Conservation (phyloP, 2,113 vertebrate species). For the Ginglymostoma cirratum region DNA sequence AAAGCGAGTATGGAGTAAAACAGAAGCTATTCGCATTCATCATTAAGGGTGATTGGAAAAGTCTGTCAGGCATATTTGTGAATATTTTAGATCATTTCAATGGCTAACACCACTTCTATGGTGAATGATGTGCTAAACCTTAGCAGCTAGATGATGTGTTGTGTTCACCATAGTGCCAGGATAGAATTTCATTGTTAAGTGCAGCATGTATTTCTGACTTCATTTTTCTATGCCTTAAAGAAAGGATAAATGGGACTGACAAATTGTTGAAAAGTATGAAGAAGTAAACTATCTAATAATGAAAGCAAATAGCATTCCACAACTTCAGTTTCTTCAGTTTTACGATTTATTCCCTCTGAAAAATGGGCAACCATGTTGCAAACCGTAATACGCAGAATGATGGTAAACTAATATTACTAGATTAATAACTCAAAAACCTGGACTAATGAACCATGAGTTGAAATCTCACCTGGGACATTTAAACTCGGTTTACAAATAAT, state of each 20-base stretch:
- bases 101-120: background rate
- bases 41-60: background rate
- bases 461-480: background rate
- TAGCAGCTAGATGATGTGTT: background rate
- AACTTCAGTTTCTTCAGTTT: background rate
- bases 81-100: background rate
- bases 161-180: background rate
- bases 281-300: background rate
- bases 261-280: background rate
- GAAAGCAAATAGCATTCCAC: background rate
- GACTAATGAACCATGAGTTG: background rate
- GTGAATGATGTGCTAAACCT: background rate
- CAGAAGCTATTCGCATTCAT: background rate
- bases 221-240: background rate
- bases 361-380: background rate
- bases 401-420: background rate
- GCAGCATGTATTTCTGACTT: background rate
- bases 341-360: background rate
- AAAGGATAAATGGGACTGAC: background rate
- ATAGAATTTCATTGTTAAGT: too few relatives aligned
- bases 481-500: background rate
- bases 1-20: background rate
- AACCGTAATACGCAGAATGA: background rate
- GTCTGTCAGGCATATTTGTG: background rate
- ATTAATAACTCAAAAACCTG: background rate